Base-by-base conservation (phyloP, 2,113 vertebrate species). In the Anolis sagrei region DNA sequence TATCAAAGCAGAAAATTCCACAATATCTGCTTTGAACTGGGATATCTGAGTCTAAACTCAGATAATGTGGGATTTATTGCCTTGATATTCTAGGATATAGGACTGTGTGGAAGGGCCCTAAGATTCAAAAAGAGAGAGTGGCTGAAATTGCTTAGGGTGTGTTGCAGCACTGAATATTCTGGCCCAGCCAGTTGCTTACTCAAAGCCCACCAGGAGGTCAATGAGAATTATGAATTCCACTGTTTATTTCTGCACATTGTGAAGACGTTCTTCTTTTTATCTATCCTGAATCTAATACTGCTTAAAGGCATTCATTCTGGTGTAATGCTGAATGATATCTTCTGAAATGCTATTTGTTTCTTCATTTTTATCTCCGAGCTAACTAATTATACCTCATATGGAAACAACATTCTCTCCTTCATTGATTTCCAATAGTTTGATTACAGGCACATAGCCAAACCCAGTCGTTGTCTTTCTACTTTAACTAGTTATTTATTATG, bases 401-500 rank as follows among this genome's bases (percentile, higher is more conserved):
- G 14, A 62, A 49, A 58, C 23, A 61, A 51, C 84, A 54, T 61
- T 75, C 58, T 34, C 86, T 61, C 79, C 44, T 86, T 74, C 58
- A n/a, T 78, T 68, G 88, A 81, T 90, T 84, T 69, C 49, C 49
- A 39, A 25, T 79, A 64, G n/a, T 68, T 79, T 18, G 88, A 87
- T 86, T 48, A 62, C 69, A 27, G 0, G 34, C 51, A 76, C 79
- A 86, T 81, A 92, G 82, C 48, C 0, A 0, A 83, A n/a, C 19
- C 36, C 81, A 78, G 89, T 76, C 89, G 1, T 64, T 83, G 81
- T 75, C 73, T 0, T 21, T 39, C 0, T 48, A 49, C 51, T 34
- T 89, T 90, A 88, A 88, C 48, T 84, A 76, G 79, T 61, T 90
- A 9, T 89, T 91, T 90, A 76, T 92, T 91, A 87, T 88, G 70